Evolutionary conservation across 2,113 vertebrate species (phyloP).

Genomic region (Steatornis caripensis): DNA sequence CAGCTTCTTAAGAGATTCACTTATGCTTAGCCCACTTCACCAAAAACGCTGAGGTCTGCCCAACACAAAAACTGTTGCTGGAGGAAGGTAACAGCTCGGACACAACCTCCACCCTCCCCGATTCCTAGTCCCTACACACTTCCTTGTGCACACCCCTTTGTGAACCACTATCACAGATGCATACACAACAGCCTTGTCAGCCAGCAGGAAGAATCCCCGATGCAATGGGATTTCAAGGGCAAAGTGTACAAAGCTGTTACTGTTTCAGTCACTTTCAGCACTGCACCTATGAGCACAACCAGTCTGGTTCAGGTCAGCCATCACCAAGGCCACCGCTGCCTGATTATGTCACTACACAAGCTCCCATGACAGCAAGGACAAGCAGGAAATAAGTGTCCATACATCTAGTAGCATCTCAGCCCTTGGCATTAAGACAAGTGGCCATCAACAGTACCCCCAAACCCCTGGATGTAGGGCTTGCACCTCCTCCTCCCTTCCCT

Average conservation of each 20-base stretch:
- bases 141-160: neutral
- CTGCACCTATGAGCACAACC: neutral
- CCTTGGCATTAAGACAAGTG: neutral
- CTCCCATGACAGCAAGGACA: neutral
- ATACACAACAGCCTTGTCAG: neutral
- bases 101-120: neutral
- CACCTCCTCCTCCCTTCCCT: neutral
- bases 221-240: neutral
- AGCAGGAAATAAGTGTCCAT: neutral
- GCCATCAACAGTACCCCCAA: no score
- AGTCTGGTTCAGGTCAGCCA: neutral
- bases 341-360: accelerated
- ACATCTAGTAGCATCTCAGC: neutral
- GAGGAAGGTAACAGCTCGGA: neutral
- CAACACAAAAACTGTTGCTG: neutral
- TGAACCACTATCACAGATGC: accelerated
- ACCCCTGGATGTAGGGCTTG: neutral
- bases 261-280: neutral
- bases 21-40: neutral
- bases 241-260: neutral
- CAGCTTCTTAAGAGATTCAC: neutral
- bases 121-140: neutral
- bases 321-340: neutral
- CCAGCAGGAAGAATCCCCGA: neutral
- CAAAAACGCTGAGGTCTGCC: neutral